Conservation (phyloP, 2,888 invertebrate species). For the Junonia oenone region DNA sequence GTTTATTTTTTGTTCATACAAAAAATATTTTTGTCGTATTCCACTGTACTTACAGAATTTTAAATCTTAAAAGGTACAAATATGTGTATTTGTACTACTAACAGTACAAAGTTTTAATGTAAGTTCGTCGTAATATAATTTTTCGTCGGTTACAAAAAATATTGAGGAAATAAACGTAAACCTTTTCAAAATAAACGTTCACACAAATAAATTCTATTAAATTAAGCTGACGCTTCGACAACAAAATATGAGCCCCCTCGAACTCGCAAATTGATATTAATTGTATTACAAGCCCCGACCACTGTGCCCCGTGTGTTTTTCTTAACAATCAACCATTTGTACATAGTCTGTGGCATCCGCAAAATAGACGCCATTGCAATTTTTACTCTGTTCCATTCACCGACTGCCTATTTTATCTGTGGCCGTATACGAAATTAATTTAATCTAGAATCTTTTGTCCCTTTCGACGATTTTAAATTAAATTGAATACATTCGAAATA, state of each 20-base stretch:
- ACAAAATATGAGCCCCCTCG: constrained; percentile 45
- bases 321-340: constrained; percentile 63
- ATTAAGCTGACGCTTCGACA: constrained; percentile 33
- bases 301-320: constrained; percentile 72
- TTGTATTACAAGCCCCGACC: constrained; percentile 64
- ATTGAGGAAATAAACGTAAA: constrained; percentile 3
- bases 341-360: constrained; percentile 27
- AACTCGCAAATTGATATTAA: constrained; percentile 72
- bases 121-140: background rate
- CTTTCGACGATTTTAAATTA: constrained; percentile 53
- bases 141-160: background rate
- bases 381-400: constrained; percentile 32
- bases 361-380: constrained; percentile 28
- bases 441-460: constrained; percentile 32
- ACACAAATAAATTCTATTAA: constrained; percentile 30
- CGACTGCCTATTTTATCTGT: constrained; percentile 28
- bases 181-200: constrained; percentile 23
- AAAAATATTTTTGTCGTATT: background rate
- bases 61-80: no score
- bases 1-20: background rate
- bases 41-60: background rate
- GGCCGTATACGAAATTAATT: constrained; percentile 25
- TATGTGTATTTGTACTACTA: no score
- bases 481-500: constrained; percentile 62
- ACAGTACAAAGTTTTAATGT: no score